Percentiles rank a stretch among this genome's conserved stretches.
These are phyloP conservation scores for Metopolophium dirhodum DNA, from an alignment of 1,140 invertebrate genomes.

Conservation along the genomic window DNA sequence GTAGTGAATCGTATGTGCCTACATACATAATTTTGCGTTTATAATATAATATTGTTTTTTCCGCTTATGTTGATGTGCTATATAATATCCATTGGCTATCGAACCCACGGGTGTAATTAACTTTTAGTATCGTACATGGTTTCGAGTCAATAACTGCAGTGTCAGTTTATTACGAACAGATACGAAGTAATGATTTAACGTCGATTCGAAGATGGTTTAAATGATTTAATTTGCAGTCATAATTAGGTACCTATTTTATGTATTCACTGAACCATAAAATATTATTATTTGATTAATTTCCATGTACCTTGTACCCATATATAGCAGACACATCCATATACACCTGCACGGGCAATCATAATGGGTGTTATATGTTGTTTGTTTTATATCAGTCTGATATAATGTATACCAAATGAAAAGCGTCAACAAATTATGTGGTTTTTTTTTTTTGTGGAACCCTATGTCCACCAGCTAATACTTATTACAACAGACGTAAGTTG, in stretches of 20 bases:
- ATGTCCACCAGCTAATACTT: background rate
- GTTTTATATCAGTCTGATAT: background rate
- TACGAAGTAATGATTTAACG: background rate
- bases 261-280: background rate
- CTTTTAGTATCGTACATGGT: background rate
- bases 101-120: background rate
- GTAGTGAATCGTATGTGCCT: background rate
- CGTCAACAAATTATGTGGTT: background rate
- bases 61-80: background rate
- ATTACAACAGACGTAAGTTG: background rate
- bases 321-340: too few relatives aligned
- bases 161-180: background rate
- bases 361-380: background rate
- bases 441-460: background rate
- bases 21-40: background rate
- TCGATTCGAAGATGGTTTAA: background rate
- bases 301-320: background rate
- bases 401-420: background rate
- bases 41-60: constrained; percentile 18
- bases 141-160: background rate
- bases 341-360: background rate
- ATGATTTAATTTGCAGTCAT: background rate
- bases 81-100: background rate
- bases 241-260: background rate
- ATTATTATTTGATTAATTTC: background rate